phyloP scores from a whole-genome alignment of 2,113 vertebrate species.

The Callospermophilus lateralis region DNA sequence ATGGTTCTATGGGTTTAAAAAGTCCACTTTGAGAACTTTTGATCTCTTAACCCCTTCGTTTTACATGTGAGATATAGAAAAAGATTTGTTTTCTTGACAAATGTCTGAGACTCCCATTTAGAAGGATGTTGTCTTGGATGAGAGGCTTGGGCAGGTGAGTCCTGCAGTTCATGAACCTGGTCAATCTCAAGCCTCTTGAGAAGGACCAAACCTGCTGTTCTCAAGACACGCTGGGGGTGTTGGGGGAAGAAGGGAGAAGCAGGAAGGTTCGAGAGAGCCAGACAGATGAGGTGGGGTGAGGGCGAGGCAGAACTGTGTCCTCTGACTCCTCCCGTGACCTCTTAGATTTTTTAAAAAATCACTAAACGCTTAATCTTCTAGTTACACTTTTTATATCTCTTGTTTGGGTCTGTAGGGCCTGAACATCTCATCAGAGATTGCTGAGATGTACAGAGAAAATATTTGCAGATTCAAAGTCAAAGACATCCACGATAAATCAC shows the following conservation, averaged over 20 bases:
- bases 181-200: neutral
- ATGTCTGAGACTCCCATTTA: neutral
- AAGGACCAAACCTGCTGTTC: neutral
- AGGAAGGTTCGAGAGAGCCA: neutral
- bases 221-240: neutral
- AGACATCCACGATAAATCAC: neutral
- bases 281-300: neutral
- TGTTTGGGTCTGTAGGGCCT: neutral
- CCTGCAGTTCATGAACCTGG: neutral
- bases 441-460: neutral
- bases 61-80: neutral
- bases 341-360: constrained; percentile 8
- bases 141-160: neutral
- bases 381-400: neutral
- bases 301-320: neutral
- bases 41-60: neutral
- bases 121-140: neutral
- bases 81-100: constrained; percentile 1
- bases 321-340: neutral
- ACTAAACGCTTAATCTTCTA: neutral
- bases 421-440: neutral
- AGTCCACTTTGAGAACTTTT: neutral
- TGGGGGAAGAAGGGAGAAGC: neutral
- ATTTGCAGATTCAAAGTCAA: neutral
- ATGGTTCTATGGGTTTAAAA: neutral